Evolutionary conservation across 2,888 invertebrate genomes (phyloP), one percentile per base, ranked within the genome.

Genomic region (Teleogryllus oceanicus): DNA sequence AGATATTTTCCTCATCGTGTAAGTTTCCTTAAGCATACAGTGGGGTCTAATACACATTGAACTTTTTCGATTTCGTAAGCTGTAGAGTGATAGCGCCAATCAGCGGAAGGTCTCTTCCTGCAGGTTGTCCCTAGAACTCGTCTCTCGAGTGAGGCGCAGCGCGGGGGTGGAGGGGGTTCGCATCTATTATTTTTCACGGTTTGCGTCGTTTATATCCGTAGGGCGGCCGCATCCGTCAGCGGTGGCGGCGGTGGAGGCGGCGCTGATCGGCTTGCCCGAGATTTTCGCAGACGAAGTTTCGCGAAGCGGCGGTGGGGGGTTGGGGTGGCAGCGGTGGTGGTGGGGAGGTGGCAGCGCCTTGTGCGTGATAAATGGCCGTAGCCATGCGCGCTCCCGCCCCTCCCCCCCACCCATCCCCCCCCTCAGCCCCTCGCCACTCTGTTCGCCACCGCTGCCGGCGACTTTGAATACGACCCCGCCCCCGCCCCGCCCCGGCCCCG

Each of bases 281-380:
- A 62, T 62, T 62, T 62, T 62, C 62, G 62, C 62, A 13, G 62
- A n/a, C n/a, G 62, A 62, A 62, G 62, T 62, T 62, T 62, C 62
- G 62, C 62, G 62, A 18, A 62, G 62, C 62, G n/a, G 62, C 1
- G 16, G 62, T 2, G 12, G 2, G 2, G 18, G 62, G 2, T 62
- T 18, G 62, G 16, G 62, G 18, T 2, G 62, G 16, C 51, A 11
- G 51, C 51, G 24, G 24, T 2, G 24, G 24, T 2, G 24, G 24
- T 2, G 2, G 24, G 1, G 24, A 0, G 24, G 24, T 4, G 62
- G 62, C 62, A 5, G 18, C 62, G 62, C 18, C 62, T 24, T 62
- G 62, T 62, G 62, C 62, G 62, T 62, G 62, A 62, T 62, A 62
- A 62, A 62, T 62, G 62, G 62, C 62, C 62, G 16, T 62, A 62